A percentile compares a stretch with the other conserved stretches of the same genome.
Evolutionary conservation across 2,888 invertebrate genomes (phyloP).

Genomic region (Octodonta nipae): DNA sequence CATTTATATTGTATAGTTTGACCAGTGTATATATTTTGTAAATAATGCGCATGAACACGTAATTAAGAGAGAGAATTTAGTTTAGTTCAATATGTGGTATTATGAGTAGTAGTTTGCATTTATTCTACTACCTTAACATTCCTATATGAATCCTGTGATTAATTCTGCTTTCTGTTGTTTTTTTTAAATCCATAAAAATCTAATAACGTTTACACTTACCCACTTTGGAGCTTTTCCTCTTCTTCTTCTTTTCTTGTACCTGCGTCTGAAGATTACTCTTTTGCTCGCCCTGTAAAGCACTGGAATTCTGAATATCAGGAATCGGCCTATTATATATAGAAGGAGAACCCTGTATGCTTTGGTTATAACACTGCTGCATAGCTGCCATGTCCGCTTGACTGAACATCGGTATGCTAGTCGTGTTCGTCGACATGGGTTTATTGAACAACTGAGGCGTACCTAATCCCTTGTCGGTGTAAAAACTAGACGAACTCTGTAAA

Average conservation of each 20-base stretch:
- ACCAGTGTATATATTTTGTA: no score
- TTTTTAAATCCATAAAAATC: no score
- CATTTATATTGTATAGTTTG: no score
- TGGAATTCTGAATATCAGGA: conserved; percentile 23
- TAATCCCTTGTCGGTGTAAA: conserved; percentile 32
- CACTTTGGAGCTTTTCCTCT: conserved; percentile 19
- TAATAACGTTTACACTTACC: no score
- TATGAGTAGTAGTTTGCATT: no score
- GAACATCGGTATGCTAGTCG: conserved; percentile 29
- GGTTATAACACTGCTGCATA: conserved; percentile 26
- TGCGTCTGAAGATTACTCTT: conserved; percentile 1
- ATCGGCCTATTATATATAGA: conserved; percentile 27
- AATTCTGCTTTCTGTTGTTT: no score
- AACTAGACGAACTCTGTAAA: conserved; percentile 36
- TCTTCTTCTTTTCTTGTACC: conserved; percentile 25
- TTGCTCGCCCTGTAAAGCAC: conserved; percentile 14
- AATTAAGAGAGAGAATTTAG: no score
- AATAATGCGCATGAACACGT: no score
- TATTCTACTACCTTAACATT: no score
- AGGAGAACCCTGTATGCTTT: conserved; percentile 23
- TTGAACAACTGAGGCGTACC: conserved; percentile 26
- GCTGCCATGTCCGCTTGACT: conserved; percentile 27
- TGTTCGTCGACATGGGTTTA: conserved; percentile 26
- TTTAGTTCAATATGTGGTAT: no score
- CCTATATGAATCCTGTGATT: no score